Base-by-base conservation (phyloP, 2,888 invertebrate genomes). In the Drosophila flavopinicola region DNA sequence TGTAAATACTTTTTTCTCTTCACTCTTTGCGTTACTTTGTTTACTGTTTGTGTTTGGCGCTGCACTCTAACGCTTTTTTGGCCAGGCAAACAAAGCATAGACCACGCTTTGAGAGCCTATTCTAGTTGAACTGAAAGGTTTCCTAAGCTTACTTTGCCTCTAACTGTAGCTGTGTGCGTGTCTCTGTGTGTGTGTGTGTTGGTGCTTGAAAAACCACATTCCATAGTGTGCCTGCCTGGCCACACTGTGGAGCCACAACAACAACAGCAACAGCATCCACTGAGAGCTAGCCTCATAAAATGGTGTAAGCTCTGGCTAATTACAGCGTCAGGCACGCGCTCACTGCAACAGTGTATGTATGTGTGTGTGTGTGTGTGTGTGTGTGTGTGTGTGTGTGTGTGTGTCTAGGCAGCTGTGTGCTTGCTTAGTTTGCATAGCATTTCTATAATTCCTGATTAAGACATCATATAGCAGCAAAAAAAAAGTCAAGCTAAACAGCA, bases 291-390 rank as follows among this genome's bases (percentile, higher is more conserved):
- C 47, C 48, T 23, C 59, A 54, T 35, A 64, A 65, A 75, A 66
- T 76, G 80, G 54, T 72, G 80, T 65, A 68, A 85, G 85, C 79
- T 68, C 41, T 47, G 59, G 85, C 80, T 82, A 82, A 82, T 82
- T 82, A 87, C 87, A 77, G 87, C 59, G 75, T 70, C 78, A 77
- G 80, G 80, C 87, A 87, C 87, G 84, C 80, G 79, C 86, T 79
- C 58, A 54, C 59, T 56, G 54, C 41, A 38, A n/a, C 41, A 29
- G 23, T 64, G 25, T 68, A 9, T 57, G 20, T 52, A 20, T 48
- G 48, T 48, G 39, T 38, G 15, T 42, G 9, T 35, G 17, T 30
- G n/a, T 17, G 13, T 29, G 35, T 42, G n/a, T 42, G 37, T 58
- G 35, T 48, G 23, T 44, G 24, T 45, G 20, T 47, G 33, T 58